Conservation (phyloP, 2,113 vertebrate genomes). For the Perca flavescens region DNA sequence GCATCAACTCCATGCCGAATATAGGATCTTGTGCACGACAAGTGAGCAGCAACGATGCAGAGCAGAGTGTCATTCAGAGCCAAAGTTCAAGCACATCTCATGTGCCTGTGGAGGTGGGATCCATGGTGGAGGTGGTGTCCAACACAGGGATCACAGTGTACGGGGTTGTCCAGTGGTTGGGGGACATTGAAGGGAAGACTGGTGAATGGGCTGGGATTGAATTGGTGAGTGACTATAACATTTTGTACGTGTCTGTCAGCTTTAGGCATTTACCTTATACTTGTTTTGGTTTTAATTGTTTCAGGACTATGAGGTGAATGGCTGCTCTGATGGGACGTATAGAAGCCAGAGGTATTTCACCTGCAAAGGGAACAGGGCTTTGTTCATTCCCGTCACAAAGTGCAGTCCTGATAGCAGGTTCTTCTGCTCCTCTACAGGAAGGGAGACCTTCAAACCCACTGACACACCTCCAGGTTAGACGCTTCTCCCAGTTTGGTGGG, state of each 20-base stretch:
- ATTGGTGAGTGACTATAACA: slow-evolving; percentile 70
- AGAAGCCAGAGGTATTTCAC: slow-evolving; percentile 78
- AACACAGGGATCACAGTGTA: slow-evolving; percentile 73
- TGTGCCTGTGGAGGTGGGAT: slow-evolving; percentile 78
- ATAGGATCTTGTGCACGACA: slow-evolving; percentile 26
- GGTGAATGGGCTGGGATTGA: slow-evolving; percentile 82
- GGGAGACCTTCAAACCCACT: slow-evolving; percentile 11
- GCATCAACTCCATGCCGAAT: slow-evolving; percentile 69
- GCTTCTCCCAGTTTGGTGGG: background rate
- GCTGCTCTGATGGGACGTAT: slow-evolving; percentile 78
- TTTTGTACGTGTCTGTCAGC: background rate
- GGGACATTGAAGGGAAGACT: slow-evolving; percentile 69
- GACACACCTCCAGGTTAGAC: slow-evolving; percentile 67
- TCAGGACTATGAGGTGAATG: slow-evolving; percentile 79
- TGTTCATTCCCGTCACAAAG: slow-evolving; percentile 80
- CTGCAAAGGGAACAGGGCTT: slow-evolving; percentile 74
- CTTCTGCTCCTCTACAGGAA: slow-evolving; percentile 12
- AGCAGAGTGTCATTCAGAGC: slow-evolving; percentile 7
- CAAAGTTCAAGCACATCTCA: slow-evolving; percentile 1
- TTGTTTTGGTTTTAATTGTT: slow-evolving; percentile 2
- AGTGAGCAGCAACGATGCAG: background rate
- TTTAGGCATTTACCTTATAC: background rate
- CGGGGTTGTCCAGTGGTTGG: slow-evolving; percentile 84
- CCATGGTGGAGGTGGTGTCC: slow-evolving; percentile 81
- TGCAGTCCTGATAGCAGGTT: slow-evolving; percentile 84